Percentiles rank a stretch among this genome's conserved stretches.
Conservation (phyloP, 1,140 invertebrate genomes). For the Philotrypesis tridentata region DNA sequence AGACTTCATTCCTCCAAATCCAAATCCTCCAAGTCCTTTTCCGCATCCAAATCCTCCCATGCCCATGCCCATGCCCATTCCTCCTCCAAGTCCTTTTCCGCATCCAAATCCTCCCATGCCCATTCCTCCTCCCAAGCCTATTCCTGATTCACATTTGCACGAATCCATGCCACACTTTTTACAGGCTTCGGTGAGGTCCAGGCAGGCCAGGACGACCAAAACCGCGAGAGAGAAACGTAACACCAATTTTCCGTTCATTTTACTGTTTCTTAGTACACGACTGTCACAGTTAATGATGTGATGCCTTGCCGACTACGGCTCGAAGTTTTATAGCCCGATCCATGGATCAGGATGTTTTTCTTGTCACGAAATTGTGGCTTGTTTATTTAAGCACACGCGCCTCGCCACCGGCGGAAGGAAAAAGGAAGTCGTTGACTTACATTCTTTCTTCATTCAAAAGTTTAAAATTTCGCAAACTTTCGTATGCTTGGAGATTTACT, state of each 20-base stretch:
- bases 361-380: slow-evolving; percentile 24
- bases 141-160: background rate
- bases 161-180: slow-evolving; percentile 28
- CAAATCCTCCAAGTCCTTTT: background rate
- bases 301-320: background rate
- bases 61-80: too few species aligned
- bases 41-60: background rate
- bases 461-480: slow-evolving; percentile 28
- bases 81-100: background rate
- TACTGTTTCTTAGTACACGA: background rate
- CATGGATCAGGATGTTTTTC: slow-evolving; percentile 25
- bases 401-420: slow-evolving; percentile 38
- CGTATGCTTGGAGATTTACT: background rate
- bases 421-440: slow-evolving; percentile 22
- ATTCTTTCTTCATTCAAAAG: slow-evolving; percentile 2
- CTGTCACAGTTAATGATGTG: background rate
- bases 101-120: background rate
- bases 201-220: slow-evolving; percentile 17
- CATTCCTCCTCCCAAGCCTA: background rate
- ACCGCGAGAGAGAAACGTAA: background rate
- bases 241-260: slow-evolving; percentile 14
- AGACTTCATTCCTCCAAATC: background rate
- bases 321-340: slow-evolving; percentile 39
- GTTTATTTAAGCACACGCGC: slow-evolving; percentile 30
- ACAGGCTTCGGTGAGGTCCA: slow-evolving; percentile 28